These are phyloP conservation scores for Myrmecobius fasciatus DNA, from an alignment of 2,113 vertebrate species.

Conservation along the genomic window DNA sequence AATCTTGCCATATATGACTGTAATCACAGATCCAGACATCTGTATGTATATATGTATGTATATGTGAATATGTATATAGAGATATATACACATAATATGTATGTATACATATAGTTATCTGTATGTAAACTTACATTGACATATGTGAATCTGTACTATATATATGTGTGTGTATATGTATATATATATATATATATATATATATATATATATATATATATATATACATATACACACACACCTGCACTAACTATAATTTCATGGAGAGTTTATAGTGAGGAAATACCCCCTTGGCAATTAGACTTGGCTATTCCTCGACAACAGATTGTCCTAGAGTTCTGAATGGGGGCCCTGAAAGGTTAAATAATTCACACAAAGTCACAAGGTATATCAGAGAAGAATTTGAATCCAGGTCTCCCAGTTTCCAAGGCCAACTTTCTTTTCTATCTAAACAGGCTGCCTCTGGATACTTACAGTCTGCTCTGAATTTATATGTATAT, in stretches of 20 bases:
- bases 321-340: background rate
- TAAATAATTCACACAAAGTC: constrained; percentile 51
- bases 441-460: background rate
- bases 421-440: constrained; percentile 50
- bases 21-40: background rate
- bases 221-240: no score
- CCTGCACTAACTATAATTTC: background rate
- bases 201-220: no score
- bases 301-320: background rate
- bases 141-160: no score
- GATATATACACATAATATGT: no score
- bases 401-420: constrained; percentile 49
- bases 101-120: no score
- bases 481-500: no score
- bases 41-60: background rate
- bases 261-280: background rate
- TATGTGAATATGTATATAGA: no score
- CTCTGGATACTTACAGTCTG: background rate
- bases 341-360: background rate
- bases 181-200: no score
- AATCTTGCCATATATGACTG: background rate
- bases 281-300: background rate
- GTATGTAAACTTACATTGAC: no score
- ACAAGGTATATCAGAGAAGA: constrained; percentile 24
- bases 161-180: no score